phyloP scores from a whole-genome alignment of 2,888 invertebrate species.

The Drosophila pseudotalamancana region DNA sequence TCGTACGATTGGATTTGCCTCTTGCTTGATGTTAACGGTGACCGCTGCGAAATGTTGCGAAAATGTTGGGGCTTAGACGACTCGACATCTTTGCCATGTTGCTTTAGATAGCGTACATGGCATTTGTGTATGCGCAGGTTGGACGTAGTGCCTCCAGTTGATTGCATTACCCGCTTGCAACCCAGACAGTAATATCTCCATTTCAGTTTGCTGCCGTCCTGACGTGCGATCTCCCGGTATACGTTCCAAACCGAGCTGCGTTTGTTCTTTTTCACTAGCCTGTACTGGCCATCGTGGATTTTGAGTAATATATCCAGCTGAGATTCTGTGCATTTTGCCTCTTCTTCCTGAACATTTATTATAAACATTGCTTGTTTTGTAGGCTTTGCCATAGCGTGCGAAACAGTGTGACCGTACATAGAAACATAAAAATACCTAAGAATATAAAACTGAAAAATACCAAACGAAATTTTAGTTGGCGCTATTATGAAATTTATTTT shows the following conservation, averaged over 20 bases:
- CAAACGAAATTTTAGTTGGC: neutral
- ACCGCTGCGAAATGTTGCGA: neutral
- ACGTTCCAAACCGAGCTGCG: conserved; percentile 64
- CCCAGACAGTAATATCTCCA: conserved; percentile 55
- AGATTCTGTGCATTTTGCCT: conserved; percentile 58
- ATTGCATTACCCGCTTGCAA: conserved; percentile 67
- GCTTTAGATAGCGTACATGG: conserved; percentile 59
- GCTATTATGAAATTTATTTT: too few relatives aligned
- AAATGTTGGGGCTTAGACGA: neutral
- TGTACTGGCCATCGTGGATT: conserved; percentile 49
- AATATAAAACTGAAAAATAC: neutral
- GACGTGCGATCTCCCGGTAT: conserved; percentile 52
- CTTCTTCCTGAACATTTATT: conserved; percentile 56
- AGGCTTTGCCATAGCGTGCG: conserved; percentile 23
- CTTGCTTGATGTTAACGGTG: neutral
- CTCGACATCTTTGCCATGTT: conserved; percentile 16
- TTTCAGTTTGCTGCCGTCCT: conserved; percentile 52
- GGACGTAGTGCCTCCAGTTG: conserved; percentile 68
- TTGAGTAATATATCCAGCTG: conserved; percentile 64
- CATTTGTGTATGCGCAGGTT: conserved; percentile 69
- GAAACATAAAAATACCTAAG: neutral
- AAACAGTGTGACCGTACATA: conserved; percentile 15
- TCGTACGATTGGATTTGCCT: neutral
- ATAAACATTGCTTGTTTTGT: conserved; percentile 50
- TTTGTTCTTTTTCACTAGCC: conserved; percentile 44